Evolutionary conservation across 2,888 invertebrate genomes (phyloP), one percentile per base, ranked within the genome.

Genomic region (Serrognathus titanus): DNA sequence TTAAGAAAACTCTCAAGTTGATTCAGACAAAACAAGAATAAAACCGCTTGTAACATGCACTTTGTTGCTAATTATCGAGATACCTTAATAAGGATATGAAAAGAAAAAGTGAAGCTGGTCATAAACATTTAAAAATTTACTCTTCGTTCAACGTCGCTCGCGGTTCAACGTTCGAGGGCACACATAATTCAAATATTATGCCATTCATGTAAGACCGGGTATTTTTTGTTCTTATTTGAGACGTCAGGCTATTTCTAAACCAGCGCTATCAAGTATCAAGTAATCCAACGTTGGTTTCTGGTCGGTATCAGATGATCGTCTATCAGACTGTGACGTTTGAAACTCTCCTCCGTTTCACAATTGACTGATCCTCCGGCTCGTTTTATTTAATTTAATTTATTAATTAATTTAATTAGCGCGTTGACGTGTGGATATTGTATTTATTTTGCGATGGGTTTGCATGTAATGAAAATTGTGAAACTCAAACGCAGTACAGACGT

Each of bases 321-420:
- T 49, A 53, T 53, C 53, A 53, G 53, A 48, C 53, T n/a, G 41
- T 54, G 54, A 54, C 54, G 54, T 54, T 48, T 48, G 54, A 54
- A 49, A 54, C 35, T 36, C 48, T 52, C 37, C 40, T 36, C 41
- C 41, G 43, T 54, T 54, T 54, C 54, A 54, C 54, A 54, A 54
- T 37, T 49, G 54, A 54, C 54, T 54, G 54, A 54, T 43, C 45
- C 48, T 16, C 45, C 48, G 54, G 49, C 54, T 54, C 43, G 54
- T 54, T 54, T 54, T 54, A 54, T 54, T 54, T n/a, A n/a, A 54
- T 47, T 48, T 54, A 54, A 54, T 54, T 54, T 37, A 49, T 48
- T 54, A 54, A 54, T 54, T 54, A 41, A 49, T 54, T 54, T 54
- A 54, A 54, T 54, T 54, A 54, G 49, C 45, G 36, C 54, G 38